Evolutionary conservation across 2,113 vertebrate species (phyloP).

Genomic region (Dicerorhinus sumatrensis): DNA sequence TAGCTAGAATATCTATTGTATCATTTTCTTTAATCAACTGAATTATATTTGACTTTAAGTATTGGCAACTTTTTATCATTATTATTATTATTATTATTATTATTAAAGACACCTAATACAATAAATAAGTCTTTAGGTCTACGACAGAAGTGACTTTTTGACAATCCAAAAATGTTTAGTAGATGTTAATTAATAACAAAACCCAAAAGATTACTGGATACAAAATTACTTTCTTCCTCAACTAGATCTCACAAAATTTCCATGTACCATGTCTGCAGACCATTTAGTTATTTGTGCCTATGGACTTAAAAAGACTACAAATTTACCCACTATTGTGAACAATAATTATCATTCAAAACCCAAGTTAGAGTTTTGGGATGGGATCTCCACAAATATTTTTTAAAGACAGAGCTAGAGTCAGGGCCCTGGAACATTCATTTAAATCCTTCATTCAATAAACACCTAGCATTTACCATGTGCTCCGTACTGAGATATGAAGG

Average conservation of each 20-base stretch:
- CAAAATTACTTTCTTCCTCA: constrained; percentile 29
- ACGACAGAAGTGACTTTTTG: background rate
- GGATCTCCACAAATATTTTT: background rate
- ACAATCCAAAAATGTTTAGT: background rate
- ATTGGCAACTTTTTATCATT: background rate
- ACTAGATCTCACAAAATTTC: background rate
- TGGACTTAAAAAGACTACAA: background rate
- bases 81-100: background rate
- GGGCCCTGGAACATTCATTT: background rate
- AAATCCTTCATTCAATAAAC: constrained; percentile 31
- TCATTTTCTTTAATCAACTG: constrained; percentile 26
- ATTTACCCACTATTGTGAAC: background rate
- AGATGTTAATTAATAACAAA: constrained; percentile 40
- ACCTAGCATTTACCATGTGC: background rate
- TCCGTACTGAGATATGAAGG: background rate
- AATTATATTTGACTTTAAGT: constrained; percentile 15
- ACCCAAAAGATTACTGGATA: background rate
- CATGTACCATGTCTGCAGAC: background rate
- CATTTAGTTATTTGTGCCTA: background rate
- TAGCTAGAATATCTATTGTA: background rate
- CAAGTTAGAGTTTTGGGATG: background rate
- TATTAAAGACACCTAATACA: background rate
- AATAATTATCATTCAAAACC: constrained; percentile 38
- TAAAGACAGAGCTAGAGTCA: background rate
- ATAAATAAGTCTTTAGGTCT: background rate